A percentile compares a stretch with the other conserved stretches of the same genome.
These are phyloP conservation scores for Tapirus indicus DNA, from an alignment of 2,797 vertebrate species.

Conservation along the genomic window DNA sequence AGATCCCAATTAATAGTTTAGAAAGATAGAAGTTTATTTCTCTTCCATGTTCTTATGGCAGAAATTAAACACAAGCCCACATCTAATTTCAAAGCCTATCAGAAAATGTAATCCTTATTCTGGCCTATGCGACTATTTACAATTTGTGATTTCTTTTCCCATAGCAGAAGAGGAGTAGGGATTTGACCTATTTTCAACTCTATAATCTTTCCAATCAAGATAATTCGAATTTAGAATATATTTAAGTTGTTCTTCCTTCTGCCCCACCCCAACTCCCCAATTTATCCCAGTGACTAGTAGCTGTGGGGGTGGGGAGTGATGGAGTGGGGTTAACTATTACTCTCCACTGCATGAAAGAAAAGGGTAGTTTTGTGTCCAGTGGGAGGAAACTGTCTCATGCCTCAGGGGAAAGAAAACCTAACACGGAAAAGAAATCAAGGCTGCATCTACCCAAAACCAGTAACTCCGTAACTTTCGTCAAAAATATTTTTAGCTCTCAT, in stretches of 20 bases:
- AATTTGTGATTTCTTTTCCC: not conserved
- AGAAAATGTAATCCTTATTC: not conserved
- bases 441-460: not conserved
- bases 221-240: not conserved
- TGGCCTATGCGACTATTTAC: not conserved
- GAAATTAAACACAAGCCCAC: not conserved
- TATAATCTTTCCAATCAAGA: not conserved
- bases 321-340: fast-evolving
- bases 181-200: not conserved
- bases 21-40: not conserved
- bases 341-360: not conserved
- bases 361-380: not conserved
- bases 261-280: not conserved
- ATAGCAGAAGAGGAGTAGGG: not conserved
- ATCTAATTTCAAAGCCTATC: not conserved
- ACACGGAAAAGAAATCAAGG: not conserved
- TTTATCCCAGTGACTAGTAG: not conserved
- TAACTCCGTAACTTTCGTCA: not conserved
- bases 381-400: not conserved
- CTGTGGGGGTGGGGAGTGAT: too few relatives aligned
- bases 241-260: constrained; percentile 51
- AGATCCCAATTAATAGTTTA: not conserved
- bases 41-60: not conserved
- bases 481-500: not conserved
- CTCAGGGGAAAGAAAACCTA: not conserved